Conservation (phyloP, 1,140 invertebrate genomes). For the Cataglyphis hispanica region DNA sequence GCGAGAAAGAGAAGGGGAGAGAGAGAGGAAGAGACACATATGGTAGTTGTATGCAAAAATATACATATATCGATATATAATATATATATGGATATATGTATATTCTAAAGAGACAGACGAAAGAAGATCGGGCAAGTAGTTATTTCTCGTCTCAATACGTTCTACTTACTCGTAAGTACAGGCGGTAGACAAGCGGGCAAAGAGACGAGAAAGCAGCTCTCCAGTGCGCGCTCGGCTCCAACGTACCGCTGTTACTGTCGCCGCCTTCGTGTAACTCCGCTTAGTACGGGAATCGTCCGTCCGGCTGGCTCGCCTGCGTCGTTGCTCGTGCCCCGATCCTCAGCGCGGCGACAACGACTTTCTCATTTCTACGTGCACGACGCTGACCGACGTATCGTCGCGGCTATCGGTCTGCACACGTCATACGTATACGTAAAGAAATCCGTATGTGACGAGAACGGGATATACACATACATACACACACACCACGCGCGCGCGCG, state of each 20-base stretch:
- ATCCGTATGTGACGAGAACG: slow-evolving; percentile 25
- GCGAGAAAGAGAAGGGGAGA: not conserved
- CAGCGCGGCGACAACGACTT: slow-evolving; percentile 76
- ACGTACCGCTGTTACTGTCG: slow-evolving; percentile 71
- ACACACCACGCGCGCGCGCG: slow-evolving; percentile 7
- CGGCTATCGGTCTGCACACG: slow-evolving; percentile 60
- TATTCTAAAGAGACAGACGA: not conserved
- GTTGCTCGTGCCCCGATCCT: slow-evolving; percentile 71
- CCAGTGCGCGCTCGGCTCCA: slow-evolving; percentile 57
- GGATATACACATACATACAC: not conserved
- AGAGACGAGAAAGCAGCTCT: slow-evolving; percentile 32
- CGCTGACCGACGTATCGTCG: slow-evolving; percentile 25
- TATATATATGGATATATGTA: not conserved
- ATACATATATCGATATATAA: not conserved
- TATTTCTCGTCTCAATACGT: not conserved
- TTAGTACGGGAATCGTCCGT: slow-evolving; percentile 74
- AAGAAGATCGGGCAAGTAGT: not conserved
- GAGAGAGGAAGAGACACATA: not conserved
- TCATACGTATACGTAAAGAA: slow-evolving; percentile 61
- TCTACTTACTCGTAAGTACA: slow-evolving; percentile 71
- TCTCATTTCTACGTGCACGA: slow-evolving; percentile 79
- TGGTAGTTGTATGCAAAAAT: not conserved
- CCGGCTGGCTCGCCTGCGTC: slow-evolving; percentile 67
- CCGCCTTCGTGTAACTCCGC: slow-evolving; percentile 62
- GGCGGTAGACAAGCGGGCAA: not conserved